Evolutionary conservation across 2,797 vertebrate species (phyloP).

Genomic region (Eidolon dupreanum): DNA sequence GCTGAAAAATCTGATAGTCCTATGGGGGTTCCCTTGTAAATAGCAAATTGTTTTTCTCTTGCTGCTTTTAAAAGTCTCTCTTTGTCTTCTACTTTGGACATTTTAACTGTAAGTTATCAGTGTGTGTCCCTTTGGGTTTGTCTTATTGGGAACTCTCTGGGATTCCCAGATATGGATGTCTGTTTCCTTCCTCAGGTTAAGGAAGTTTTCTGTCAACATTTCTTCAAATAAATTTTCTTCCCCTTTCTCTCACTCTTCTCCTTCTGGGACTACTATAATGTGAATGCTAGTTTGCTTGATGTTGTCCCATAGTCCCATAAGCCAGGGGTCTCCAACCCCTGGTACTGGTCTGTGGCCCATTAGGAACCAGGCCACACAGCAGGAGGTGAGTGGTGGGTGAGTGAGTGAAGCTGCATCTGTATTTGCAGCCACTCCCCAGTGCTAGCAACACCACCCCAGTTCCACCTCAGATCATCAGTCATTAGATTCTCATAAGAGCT

Average conservation of each 20-base stretch:
- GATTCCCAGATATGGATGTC: neutral
- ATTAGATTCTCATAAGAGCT: too few relatives aligned
- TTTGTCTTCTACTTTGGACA: neutral
- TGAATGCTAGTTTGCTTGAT: neutral
- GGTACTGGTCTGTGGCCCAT: too few relatives aligned
- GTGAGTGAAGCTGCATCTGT: too few relatives aligned
- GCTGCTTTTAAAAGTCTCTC: neutral
- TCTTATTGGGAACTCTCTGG: neutral
- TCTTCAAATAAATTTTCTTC: neutral
- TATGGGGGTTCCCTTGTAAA: neutral
- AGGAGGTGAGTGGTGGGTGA: too few relatives aligned
- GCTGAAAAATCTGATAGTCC: neutral
- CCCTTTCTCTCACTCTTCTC: neutral
- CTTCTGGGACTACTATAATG: neutral
- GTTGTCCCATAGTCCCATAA: neutral
- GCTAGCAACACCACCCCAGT: too few relatives aligned
- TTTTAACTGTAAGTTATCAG: neutral
- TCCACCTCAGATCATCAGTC: too few relatives aligned
- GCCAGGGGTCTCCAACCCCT: too few relatives aligned
- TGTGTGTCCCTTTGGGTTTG: neutral
- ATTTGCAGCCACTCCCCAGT: too few relatives aligned
- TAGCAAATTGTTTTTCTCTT: neutral
- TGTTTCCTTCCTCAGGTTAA: neutral
- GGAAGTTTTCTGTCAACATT: neutral
- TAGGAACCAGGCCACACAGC: too few relatives aligned